Base-by-base conservation (phyloP, 1,140 invertebrate genomes). In the Zaprionus taronus region DNA sequence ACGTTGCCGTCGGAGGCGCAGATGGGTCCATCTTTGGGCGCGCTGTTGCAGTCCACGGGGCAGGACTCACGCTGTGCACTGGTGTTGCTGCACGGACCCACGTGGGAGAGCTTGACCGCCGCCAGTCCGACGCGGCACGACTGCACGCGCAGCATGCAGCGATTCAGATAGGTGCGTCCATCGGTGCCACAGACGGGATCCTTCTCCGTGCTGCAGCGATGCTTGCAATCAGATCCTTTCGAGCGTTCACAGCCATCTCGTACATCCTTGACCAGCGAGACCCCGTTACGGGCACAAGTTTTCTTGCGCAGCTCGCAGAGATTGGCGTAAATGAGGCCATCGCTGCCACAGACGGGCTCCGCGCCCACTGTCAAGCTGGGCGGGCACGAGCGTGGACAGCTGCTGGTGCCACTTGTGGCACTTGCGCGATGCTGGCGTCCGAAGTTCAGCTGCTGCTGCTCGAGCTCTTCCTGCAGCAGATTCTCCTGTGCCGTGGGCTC, bases 1-100 rank as follows among this genome's bases (percentile, higher is more conserved):
- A 98, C 97, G 83, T 97, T 97, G 31, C 98, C 97, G 92, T 99
- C 97, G 63, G 96, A 97, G 11, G 97, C 98, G 91, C 98, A 99
- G 77, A 99, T 96, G 0, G 97, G 97, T 17, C 97, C 97, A 86
- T 98, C 97, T 55, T 96, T 94, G 0, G 97, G 97, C 0, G 96
- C 96, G 79, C 95, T 95, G 17, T 96, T 96, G 90, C 97, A 98
- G 72, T 96, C 96, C 1, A 97, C 95, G 1, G 97, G 97, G 83
- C 97, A 98, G 90, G 97, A 97, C 91, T 98, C 97, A 36, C 97
- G 93, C 75, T 97, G 96, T 0, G 97, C 96, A 53, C 96, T 97
- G 60, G 97, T 97, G 93, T 98, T 98, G 93, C 97, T 97, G 93
- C 97, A 98, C 0, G 96, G 95, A 1, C 97, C 97, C 69, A 97